Evolutionary conservation across 2,113 vertebrate species (phyloP), one percentile per base, ranked within the genome.

Genomic region (Gymnocephalus cernua): DNA sequence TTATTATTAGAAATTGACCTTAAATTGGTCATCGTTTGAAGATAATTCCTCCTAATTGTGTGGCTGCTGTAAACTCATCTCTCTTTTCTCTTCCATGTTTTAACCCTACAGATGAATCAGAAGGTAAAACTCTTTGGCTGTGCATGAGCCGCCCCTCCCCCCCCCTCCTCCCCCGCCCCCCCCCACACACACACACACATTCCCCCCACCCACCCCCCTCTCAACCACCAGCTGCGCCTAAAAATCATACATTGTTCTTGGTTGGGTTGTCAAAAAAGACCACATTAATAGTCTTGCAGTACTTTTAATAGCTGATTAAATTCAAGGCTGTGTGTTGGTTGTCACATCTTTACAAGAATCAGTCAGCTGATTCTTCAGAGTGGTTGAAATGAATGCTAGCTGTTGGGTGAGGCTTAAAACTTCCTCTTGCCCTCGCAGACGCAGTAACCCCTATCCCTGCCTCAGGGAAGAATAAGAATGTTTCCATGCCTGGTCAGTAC

Each of bases 101-200:
- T 93, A 94, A 94, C 83, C 91, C 96, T 96, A 93, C 97, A 99
- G 97, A 97, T 95, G 97, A 98, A 95, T 96, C 97, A 83, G 97
- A 99, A 99, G 97, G 97, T 99, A 99, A 99, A 96, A 91, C 84
- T 85, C 93, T 95, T 95, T 50, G 45, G 83, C 76, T 95, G 61
- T 96, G 92, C 94, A 95, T 93, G 91, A 88, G 59, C 48, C n/a
- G n/a, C n/a, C 61, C 29, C n/a, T 16, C 66, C 12, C 7, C 4
- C 27, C 8, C 25, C 32, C 32, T n/a, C n/a, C n/a, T n/a, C n/a
- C n/a, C 61, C 29, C n/a, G 15, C 66, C 12, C 7, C 4, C 27
- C 8, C 25, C 32, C 32, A 32, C 25, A n/a, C 56, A 41, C 38
- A 11, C 38, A 0, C n/a, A n/a, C n/a, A n/a, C n/a, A n/a, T n/a